Percentiles rank a stretch among this genome's conserved stretches.
Evolutionary conservation across 2,113 vertebrate genomes (phyloP).

Genomic region (Procavia capensis): DNA sequence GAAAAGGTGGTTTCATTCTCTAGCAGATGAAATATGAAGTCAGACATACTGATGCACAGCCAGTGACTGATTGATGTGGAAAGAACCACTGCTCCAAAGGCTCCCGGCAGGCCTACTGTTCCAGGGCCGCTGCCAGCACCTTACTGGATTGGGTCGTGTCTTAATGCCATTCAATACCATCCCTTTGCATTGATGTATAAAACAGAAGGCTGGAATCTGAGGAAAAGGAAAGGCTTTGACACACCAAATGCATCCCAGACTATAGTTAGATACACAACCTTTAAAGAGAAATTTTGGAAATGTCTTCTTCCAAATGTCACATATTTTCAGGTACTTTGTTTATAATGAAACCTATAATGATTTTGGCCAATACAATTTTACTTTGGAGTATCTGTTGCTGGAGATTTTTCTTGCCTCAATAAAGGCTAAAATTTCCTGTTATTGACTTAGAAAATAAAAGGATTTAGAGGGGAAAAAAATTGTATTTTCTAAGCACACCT

Average conservation of each 20-base stretch:
- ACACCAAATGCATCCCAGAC: background rate
- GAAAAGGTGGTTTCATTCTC: slow-evolving; percentile 63
- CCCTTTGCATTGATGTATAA: slow-evolving; percentile 66
- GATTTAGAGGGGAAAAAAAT: background rate
- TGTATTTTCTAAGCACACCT: background rate
- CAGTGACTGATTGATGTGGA: slow-evolving; percentile 46
- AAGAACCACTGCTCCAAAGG: slow-evolving; percentile 41
- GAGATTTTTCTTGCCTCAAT: background rate
- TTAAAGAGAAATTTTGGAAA: background rate
- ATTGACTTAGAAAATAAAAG: background rate
- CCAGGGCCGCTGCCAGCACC: slow-evolving; percentile 46
- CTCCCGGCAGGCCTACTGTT: slow-evolving; percentile 47
- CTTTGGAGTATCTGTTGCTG: background rate
- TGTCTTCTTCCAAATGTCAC: slow-evolving; percentile 21
- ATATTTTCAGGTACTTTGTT: background rate
- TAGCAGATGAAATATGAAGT: slow-evolving; percentile 51
- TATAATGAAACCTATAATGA: background rate
- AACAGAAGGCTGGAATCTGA: slow-evolving; percentile 62
- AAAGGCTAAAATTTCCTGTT: background rate
- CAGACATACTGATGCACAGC: slow-evolving; percentile 30
- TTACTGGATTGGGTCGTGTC: slow-evolving; percentile 8
- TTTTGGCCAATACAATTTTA: background rate
- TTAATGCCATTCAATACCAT: slow-evolving; percentile 68
- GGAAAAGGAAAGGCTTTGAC: background rate
- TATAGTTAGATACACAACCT: background rate